phyloP scores from a whole-genome alignment of 2,113 vertebrate species.

The Paralichthys olivaceus region DNA sequence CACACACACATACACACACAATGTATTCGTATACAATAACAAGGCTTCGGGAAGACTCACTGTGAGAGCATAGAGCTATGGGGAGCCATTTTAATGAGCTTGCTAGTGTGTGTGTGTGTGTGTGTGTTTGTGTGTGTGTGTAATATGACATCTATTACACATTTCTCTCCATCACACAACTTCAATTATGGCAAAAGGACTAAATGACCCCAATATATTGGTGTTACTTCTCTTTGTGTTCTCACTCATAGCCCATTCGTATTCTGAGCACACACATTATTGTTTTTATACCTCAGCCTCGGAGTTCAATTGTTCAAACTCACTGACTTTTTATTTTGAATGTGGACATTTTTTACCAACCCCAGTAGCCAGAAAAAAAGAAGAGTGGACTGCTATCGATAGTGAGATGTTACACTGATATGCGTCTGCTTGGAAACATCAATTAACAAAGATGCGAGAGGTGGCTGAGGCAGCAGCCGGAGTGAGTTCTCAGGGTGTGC shows the following conservation, averaged over 20 bases:
- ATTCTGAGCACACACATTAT: neutral
- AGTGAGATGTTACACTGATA: slow-evolving; percentile 29
- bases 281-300: neutral
- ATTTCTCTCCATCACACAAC: slow-evolving; percentile 14
- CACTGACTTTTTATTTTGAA: neutral
- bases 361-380: neutral
- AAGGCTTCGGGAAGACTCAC: slow-evolving; percentile 26
- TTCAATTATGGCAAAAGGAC: slow-evolving; percentile 42
- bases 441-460: slow-evolving; percentile 24
- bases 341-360: neutral
- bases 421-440: slow-evolving; percentile 23
- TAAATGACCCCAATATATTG: slow-evolving; percentile 31
- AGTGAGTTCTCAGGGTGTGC: slow-evolving; percentile 17
- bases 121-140: slow-evolving; percentile 17
- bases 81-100: slow-evolving; percentile 59
- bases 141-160: slow-evolving; percentile 43
- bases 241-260: slow-evolving; percentile 22
- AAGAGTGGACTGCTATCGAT: neutral
- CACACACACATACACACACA: neutral
- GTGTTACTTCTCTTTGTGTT: slow-evolving; percentile 7
- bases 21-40: slow-evolving; percentile 25
- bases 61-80: slow-evolving; percentile 42
- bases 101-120: slow-evolving; percentile 18
- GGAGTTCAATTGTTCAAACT: neutral
- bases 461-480: slow-evolving; percentile 29